phyloP scores from a whole-genome alignment of 2,888 invertebrate genomes.

The Erpobdella octoculata region DNA sequence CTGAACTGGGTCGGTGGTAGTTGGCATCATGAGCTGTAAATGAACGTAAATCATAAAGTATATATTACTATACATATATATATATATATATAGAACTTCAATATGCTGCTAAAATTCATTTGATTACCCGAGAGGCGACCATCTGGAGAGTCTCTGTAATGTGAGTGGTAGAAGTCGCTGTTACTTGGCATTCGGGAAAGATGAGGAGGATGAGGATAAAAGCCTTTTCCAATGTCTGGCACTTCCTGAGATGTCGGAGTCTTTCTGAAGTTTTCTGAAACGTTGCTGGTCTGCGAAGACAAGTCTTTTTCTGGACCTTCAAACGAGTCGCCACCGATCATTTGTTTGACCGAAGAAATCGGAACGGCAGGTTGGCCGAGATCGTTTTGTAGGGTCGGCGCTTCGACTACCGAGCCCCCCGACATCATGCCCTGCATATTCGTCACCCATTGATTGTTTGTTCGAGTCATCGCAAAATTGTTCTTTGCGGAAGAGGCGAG shows the following conservation, averaged over 20 bases:
- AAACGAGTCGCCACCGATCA: background rate
- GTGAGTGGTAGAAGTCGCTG: background rate
- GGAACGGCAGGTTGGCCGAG: background rate
- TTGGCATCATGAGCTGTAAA: no score
- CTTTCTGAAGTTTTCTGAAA: background rate
- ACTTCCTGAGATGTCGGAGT: background rate
- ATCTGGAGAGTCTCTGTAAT: background rate
- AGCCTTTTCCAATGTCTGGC: background rate
- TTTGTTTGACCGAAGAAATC: background rate
- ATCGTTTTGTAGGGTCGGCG: background rate
- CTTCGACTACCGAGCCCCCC: conserved; percentile 31
- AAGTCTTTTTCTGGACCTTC: background rate
- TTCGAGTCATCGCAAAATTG: conserved; percentile 5
- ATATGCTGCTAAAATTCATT: background rate
- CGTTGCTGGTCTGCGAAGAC: background rate
- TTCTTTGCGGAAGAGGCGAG: background rate
- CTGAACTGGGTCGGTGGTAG: no score
- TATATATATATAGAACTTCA: no score
- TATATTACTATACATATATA: no score
- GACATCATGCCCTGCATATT: conserved; percentile 34
- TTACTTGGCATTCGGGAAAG: conserved; percentile 1
- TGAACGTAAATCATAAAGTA: no score
- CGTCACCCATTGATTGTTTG: conserved; percentile 29
- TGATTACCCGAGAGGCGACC: background rate
- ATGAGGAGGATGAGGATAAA: background rate